phyloP scores from a whole-genome alignment of 2,888 invertebrate genomes.

The Pilophorus perplexus region DNA sequence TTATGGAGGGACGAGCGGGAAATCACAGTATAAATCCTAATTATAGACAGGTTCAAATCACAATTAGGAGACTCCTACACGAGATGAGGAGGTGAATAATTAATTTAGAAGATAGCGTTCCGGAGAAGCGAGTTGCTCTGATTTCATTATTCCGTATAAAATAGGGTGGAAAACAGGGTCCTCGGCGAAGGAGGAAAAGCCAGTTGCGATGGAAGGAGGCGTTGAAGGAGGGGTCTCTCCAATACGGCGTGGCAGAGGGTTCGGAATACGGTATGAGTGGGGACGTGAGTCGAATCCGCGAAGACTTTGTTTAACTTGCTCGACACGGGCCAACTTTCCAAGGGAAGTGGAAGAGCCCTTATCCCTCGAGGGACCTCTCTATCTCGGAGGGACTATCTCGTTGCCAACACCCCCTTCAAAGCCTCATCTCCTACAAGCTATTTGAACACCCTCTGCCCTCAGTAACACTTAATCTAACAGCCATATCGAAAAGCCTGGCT shows the following conservation, averaged over 20 bases:
- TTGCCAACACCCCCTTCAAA: neutral
- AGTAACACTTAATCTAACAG: constrained; percentile 18
- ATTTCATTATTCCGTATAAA: constrained; percentile 36
- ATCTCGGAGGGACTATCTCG: constrained; percentile 20
- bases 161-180: constrained; percentile 41
- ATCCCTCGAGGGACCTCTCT: constrained; percentile 33
- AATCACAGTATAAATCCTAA: neutral
- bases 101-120: constrained; percentile 14
- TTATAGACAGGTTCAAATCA: constrained; percentile 5
- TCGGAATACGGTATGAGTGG: constrained; percentile 43
- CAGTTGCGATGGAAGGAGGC: neutral
- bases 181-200: neutral
- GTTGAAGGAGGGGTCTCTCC: constrained; percentile 3
- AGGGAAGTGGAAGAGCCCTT: constrained; percentile 34
- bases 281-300: constrained; percentile 38
- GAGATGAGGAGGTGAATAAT: constrained; percentile 16
- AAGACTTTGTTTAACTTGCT: constrained; percentile 32
- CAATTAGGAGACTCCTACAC: neutral
- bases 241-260: constrained; percentile 4
- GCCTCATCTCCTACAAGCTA: neutral
- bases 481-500: constrained; percentile 3
- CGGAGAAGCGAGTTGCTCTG: constrained; percentile 22
- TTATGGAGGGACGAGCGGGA: neutral
- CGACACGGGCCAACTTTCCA: constrained; percentile 39
- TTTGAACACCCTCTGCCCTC: neutral